Percentiles rank a stretch among this genome's conserved stretches.
Conservation (phyloP, 2,113 vertebrate species). For the Apteryx owenii region DNA sequence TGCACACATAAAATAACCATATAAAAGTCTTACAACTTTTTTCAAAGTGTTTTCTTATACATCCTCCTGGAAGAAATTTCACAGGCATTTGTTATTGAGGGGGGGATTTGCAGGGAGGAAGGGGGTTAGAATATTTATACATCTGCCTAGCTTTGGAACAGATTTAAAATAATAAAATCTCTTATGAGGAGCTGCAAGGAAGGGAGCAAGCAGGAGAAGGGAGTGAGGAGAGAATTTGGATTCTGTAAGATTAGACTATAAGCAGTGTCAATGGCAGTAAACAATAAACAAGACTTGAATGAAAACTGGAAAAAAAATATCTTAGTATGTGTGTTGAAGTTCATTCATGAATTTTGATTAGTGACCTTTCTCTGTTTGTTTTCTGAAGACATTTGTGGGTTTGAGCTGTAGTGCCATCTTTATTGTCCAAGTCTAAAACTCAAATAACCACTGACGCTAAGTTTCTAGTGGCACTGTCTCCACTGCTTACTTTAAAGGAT, state of each 20-base stretch:
- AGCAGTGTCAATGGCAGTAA: neutral
- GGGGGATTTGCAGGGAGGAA: neutral
- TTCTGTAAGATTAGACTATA: neutral
- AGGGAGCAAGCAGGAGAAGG: neutral
- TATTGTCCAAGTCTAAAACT: neutral
- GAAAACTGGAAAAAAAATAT: neutral
- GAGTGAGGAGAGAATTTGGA: neutral
- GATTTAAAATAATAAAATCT: neutral
- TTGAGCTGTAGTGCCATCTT: neutral
- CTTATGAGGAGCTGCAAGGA: neutral
- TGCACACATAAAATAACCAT: conserved; percentile 46
- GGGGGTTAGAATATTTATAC: neutral
- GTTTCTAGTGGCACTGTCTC: neutral
- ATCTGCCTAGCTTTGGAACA: neutral
- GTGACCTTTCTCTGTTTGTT: neutral
- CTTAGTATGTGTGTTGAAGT: neutral
- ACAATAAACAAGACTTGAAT: neutral
- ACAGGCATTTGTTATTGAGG: neutral
- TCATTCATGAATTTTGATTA: neutral
- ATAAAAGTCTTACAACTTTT: conserved; percentile 33
- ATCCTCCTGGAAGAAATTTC: conserved; percentile 7
- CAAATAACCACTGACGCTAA: neutral
- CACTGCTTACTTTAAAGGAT: neutral
- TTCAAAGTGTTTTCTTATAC: conserved; percentile 17
- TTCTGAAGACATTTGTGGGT: neutral